Percentiles rank a stretch among this genome's conserved stretches.
Evolutionary conservation across 2,797 vertebrate species (phyloP).

Genomic region (Cossypha dichroa): DNA sequence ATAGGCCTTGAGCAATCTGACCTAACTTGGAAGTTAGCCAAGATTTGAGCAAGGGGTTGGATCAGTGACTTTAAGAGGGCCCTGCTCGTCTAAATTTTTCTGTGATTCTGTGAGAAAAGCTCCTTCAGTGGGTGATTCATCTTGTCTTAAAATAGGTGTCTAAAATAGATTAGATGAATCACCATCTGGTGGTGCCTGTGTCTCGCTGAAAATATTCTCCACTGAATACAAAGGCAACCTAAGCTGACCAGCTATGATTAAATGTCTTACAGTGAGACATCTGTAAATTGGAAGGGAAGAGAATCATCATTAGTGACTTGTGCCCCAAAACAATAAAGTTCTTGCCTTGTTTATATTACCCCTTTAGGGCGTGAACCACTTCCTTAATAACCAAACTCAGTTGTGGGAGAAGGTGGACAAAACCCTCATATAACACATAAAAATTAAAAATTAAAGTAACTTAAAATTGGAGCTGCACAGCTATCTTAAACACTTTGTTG

Average conservation of each 20-base stretch:
- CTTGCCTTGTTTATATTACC: not conserved
- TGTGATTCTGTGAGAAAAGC: constrained; percentile 12
- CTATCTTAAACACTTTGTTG: not conserved
- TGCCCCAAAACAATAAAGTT: not conserved
- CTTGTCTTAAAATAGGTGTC: constrained; percentile 66
- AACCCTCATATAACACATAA: not conserved
- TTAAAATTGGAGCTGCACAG: not conserved
- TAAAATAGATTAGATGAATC: constrained; percentile 69
- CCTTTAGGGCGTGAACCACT: not conserved
- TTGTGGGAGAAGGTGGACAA: not conserved
- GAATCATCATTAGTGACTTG: not conserved
- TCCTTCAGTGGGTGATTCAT: constrained; percentile 57
- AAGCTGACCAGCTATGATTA: not conserved
- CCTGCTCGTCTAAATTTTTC: constrained; percentile 29
- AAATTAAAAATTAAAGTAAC: not conserved
- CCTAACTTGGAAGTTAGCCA: not conserved
- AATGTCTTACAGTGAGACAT: not conserved
- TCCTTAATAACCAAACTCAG: not conserved
- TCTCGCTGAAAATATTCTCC: constrained; percentile 29
- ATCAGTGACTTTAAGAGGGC: not conserved
- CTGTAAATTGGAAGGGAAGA: not conserved
- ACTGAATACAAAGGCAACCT: constrained; percentile 26
- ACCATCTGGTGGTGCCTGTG: constrained; percentile 53
- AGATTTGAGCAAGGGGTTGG: not conserved
- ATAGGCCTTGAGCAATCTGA: not conserved